Evolutionary conservation across 2,888 invertebrate genomes (phyloP).

Genomic region (Drosophila neonasuta): DNA sequence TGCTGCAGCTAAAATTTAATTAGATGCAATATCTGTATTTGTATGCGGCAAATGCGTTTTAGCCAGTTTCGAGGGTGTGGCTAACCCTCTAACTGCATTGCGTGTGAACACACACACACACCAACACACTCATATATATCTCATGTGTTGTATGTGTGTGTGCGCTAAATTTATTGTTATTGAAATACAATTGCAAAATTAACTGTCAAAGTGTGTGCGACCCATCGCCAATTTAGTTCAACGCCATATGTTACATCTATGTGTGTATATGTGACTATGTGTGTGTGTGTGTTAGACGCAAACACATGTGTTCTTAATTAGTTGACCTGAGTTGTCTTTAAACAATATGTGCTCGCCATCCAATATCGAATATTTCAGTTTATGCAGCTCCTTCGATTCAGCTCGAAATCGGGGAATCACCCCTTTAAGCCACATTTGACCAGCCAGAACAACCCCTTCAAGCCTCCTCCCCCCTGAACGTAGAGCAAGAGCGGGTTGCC

Average conservation of each 20-base stretch:
- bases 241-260: slow-evolving; percentile 61
- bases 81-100: slow-evolving; percentile 35
- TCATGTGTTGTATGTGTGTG: slow-evolving; percentile 55
- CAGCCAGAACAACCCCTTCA: slow-evolving; percentile 22
- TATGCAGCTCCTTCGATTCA: slow-evolving; percentile 14
- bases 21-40: slow-evolving; percentile 75
- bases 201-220: slow-evolving; percentile 80
- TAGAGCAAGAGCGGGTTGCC: neutral
- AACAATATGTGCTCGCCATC: slow-evolving; percentile 29
- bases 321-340: slow-evolving; percentile 47
- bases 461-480: neutral
- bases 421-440: slow-evolving; percentile 42
- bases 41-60: slow-evolving; percentile 58
- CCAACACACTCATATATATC: slow-evolving; percentile 16
- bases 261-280: neutral
- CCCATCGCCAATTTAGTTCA: slow-evolving; percentile 63
- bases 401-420: slow-evolving; percentile 22
- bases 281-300: neutral
- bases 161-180: slow-evolving; percentile 79
- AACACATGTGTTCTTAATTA: slow-evolving; percentile 55
- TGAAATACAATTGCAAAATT: slow-evolving; percentile 82
- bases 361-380: slow-evolving; percentile 28
- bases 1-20: slow-evolving; percentile 77
- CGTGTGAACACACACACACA: slow-evolving; percentile 42
- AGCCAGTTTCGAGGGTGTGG: slow-evolving; percentile 46